Conservation (phyloP, 2,797 vertebrate species). For the Poeciliopsis turneri region DNA sequence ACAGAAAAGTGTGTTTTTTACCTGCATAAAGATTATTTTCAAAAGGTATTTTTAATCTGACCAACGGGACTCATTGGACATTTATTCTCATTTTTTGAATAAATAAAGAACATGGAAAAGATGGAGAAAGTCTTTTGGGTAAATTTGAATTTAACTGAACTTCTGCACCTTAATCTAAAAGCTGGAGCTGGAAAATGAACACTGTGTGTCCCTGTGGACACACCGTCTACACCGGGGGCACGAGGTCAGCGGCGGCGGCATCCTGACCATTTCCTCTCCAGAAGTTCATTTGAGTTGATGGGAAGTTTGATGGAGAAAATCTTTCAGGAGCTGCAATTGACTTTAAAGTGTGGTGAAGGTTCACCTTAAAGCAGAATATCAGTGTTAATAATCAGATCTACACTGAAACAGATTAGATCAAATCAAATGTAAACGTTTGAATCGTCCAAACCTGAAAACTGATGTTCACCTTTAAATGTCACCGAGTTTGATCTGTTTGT, state of each 20-base stretch:
- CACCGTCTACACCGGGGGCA: not conserved
- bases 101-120: not conserved
- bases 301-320: not conserved
- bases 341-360: not conserved
- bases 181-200: not conserved
- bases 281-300: not conserved
- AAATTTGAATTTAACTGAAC: not conserved
- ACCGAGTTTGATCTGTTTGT: too few species aligned
- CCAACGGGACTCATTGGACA: too few species aligned
- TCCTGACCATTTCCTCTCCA: not conserved
- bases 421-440: not conserved
- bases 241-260: too few species aligned
- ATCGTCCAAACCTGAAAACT: not conserved
- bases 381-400: too few species aligned
- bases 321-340: not conserved
- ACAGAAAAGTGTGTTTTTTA: too few species aligned
- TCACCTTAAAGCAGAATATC: too few species aligned
- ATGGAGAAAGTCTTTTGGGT: not conserved
- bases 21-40: too few species aligned
- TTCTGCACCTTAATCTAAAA: not conserved
- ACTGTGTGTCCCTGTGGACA: not conserved
- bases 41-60: too few species aligned
- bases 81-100: too few species aligned
- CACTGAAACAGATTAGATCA: too few species aligned
- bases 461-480: not conserved